These are phyloP conservation scores for Chrysaora quinquecirrha DNA, from an alignment of 30 jellyfish, hydroid and myxozoan genomes.

Conservation along the genomic window DNA sequence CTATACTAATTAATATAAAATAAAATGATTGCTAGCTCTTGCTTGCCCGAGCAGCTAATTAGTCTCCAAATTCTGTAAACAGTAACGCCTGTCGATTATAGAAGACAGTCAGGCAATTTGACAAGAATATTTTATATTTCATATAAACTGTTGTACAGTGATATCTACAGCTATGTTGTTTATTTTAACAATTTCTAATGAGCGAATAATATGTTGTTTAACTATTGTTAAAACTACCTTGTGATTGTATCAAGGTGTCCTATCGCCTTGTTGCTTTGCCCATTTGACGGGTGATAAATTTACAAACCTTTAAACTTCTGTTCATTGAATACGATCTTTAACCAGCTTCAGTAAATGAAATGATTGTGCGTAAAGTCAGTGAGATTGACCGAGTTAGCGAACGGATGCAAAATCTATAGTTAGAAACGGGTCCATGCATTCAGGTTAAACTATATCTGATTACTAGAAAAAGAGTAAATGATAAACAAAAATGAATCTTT, in stretches of 20 bases:
- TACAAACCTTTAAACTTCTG: not conserved
- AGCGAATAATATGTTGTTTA: no score
- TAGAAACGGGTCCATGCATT: not conserved
- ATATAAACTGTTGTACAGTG: no score
- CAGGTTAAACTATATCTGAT: not conserved
- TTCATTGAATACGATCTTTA: not conserved
- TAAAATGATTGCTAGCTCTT: no score
- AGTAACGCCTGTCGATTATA: no score
- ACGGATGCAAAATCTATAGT: not conserved
- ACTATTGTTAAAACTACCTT: no score
- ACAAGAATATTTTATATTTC: no score
- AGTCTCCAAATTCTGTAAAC: no score
- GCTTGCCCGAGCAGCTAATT: no score
- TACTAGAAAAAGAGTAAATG: not conserved
- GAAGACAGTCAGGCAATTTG: no score
- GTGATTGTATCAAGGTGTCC: not conserved
- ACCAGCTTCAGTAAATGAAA: not conserved
- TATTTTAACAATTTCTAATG: no score
- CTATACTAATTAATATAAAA: no score
- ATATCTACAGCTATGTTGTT: no score
- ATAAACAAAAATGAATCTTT: not conserved
- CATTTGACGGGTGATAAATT: not conserved
- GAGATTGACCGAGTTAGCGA: constrained; percentile 19
- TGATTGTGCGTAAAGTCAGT: constrained; percentile 55
- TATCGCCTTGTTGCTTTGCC: not conserved